Percentiles rank a stretch among this genome's conserved stretches.
Conservation (phyloP, 2,888 invertebrate species). For the Lycaena phlaeas region DNA sequence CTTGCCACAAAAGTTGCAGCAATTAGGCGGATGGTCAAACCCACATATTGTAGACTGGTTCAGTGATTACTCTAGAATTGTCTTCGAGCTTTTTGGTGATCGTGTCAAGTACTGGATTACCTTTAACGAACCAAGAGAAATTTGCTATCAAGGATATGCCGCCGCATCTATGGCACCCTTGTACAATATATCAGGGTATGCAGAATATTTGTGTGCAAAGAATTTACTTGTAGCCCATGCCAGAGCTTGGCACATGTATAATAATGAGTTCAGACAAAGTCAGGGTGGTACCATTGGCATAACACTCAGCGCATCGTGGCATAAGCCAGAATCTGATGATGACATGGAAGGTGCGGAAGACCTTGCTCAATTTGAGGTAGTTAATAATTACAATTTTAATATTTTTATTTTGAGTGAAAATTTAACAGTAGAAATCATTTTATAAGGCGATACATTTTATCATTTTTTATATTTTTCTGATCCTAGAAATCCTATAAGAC, state of each 20-base stretch:
- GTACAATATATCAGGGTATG: conserved; percentile 37
- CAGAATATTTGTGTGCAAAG: conserved; percentile 52
- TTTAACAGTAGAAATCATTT: too few relatives aligned
- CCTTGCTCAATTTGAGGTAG: conserved; percentile 56
- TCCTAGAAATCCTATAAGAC: too few relatives aligned
- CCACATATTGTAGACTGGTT: conserved; percentile 42
- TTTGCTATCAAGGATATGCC: conserved; percentile 43
- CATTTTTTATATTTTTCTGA: too few relatives aligned
- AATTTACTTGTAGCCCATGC: conserved; percentile 64
- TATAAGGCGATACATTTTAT: too few relatives aligned
- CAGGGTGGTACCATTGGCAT: conserved; percentile 29
- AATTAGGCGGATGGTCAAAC: conserved; percentile 59
- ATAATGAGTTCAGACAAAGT: conserved; percentile 27
- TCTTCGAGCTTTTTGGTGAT: conserved; percentile 43
- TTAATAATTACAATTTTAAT: too few relatives aligned
- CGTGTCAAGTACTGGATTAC: conserved; percentile 60
- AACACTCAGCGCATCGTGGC: conserved; percentile 20
- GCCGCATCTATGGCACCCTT: conserved; percentile 26
- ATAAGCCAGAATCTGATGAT: conserved; percentile 46
- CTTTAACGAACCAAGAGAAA: conserved; percentile 56
- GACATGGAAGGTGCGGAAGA: conserved; percentile 50
- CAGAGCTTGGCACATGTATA: conserved; percentile 35
- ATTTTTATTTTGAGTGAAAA: too few relatives aligned
- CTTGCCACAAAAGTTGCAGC: conserved; percentile 48
- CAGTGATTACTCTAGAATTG: conserved; percentile 38